Conservation (phyloP, 2,797 vertebrate genomes). For the Halcyon chelicuti region DNA sequence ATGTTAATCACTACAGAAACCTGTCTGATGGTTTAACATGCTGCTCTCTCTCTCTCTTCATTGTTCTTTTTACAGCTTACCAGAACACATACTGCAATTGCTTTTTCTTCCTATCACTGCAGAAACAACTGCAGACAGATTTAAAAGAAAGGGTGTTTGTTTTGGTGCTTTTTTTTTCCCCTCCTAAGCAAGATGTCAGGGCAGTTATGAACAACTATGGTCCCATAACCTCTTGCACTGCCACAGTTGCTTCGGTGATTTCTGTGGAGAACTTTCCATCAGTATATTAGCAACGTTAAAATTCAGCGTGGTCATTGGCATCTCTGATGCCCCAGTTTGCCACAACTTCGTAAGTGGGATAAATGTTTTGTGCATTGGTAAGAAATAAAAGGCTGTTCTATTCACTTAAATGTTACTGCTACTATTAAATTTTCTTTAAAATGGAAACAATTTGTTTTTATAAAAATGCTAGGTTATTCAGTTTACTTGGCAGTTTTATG, state of each 20-base stretch:
- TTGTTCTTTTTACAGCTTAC: background rate
- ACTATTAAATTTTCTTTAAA: conserved; percentile 58
- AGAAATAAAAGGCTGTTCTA: conserved; percentile 41
- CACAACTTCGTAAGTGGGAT: background rate
- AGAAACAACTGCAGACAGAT: background rate
- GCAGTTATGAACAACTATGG: background rate
- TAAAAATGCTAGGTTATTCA: conserved; percentile 37
- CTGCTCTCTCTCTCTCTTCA: background rate
- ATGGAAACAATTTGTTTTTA: conserved; percentile 48
- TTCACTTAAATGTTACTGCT: conserved; percentile 52
- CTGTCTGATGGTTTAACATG: background rate
- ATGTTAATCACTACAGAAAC: background rate
- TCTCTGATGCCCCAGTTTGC: background rate
- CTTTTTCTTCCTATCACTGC: background rate
- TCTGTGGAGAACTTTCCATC: background rate
- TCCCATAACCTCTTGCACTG: background rate
- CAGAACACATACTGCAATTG: background rate
- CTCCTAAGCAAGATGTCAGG: background rate
- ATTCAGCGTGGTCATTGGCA: background rate
- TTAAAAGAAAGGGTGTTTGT: background rate
- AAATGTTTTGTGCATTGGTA: conserved; percentile 22
- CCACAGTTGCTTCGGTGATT: background rate
- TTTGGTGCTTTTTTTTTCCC: background rate
- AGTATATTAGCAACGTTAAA: background rate
- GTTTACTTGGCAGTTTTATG: conserved; percentile 51